Base-by-base conservation (phyloP, 2,888 invertebrate genomes). In the Agrochola macilenta region DNA sequence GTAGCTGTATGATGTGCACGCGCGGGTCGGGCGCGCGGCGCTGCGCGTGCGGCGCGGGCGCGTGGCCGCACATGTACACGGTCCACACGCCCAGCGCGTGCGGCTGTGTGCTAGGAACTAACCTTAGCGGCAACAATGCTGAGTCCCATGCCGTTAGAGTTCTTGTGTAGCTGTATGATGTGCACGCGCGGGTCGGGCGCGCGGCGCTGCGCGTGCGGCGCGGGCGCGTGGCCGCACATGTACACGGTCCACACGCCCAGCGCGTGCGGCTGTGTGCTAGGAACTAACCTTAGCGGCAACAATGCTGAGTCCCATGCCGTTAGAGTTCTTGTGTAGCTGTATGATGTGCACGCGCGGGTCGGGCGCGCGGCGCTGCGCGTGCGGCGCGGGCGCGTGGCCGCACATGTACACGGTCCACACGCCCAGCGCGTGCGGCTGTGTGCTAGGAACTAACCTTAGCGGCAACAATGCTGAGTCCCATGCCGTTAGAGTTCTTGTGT, bases 41-140 rank as follows among this genome's bases (percentile, higher is more conserved):
- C 97, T 97, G 39, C 91, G 46, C 35, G 78, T 20, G 97, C 97
- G 97, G 97, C 83, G 63, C 70, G 72, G 78, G 77, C 84, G 64
- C 72, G 74, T 64, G 76, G 0, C 78, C 78, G 78, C 81, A 89
- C 98, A 99, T 98, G 94, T 99, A 99, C 79, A 99, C 99, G 7
- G 99, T 99, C 99, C 99, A 99, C 88, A 98, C 97, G 49, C 99
- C 99, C 84, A 98, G 98, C 88, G 99, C 99, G 74, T 98, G 98
- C 63, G 98, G 98, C 95, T 99, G 14, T 98, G 98, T 26, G 99
- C 98, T 92, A 99, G 97, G 39, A 43, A 43, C 49, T 54, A 8
- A 98, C 98, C 97, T 99, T 99, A 46, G 99, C 99, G 20, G 99
- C 99, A 9, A 99, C 99, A 90, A 99, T 99, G 92, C 99, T 99